phyloP scores from a whole-genome alignment of 2,113 vertebrate species.

The Eleginops maclovinus region DNA sequence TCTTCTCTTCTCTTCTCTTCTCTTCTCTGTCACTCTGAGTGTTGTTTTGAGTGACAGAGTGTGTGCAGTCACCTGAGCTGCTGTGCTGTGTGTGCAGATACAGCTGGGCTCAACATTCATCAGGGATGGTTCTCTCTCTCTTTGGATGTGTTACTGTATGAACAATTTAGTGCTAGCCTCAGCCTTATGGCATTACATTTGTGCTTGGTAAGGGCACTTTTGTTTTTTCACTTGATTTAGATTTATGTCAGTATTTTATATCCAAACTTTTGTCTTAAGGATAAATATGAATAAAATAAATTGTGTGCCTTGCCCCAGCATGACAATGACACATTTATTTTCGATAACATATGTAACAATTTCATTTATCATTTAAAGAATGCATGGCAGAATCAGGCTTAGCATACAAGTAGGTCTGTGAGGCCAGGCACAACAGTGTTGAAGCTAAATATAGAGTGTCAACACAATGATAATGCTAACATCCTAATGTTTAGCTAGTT shows the following conservation, averaged over 20 bases:
- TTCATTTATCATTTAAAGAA: conserved; percentile 6
- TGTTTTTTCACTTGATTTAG: neutral
- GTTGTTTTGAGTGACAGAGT: conserved; percentile 23
- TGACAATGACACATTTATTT: neutral
- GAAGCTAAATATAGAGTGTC: neutral
- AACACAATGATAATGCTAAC: neutral
- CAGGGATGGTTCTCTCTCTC: conserved; percentile 48
- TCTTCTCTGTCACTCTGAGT: neutral
- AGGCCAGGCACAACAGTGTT: neutral
- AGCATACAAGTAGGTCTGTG: neutral
- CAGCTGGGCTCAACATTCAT: conserved; percentile 65
- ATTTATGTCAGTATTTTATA: neutral
- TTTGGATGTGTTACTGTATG: conserved; percentile 39
- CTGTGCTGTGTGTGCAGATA: conserved; percentile 51
- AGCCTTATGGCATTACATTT: conserved; percentile 33
- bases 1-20: neutral
- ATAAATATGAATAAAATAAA: too few relatives aligned
- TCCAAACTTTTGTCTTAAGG: neutral
- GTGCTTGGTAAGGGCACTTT: neutral
- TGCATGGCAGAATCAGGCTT: neutral
- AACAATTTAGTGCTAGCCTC: conserved; percentile 47
- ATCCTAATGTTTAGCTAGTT: neutral
- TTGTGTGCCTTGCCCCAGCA: too few relatives aligned
- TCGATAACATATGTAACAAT: neutral
- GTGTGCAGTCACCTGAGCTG: conserved; percentile 40